Base-by-base conservation (phyloP, 2,113 vertebrate species). In the Pica pica region DNA sequence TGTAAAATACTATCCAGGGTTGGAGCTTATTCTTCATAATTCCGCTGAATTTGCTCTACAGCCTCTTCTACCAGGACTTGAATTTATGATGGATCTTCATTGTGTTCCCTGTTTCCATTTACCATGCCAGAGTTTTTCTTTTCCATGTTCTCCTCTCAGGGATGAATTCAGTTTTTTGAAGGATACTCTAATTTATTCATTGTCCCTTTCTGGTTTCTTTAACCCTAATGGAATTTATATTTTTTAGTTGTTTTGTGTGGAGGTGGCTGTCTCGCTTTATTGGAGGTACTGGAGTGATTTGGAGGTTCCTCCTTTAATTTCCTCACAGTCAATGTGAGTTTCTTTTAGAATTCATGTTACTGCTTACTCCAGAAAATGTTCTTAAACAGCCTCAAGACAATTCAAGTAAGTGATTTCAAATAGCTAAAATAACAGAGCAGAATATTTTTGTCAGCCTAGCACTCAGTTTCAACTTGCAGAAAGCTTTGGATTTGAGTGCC, bases 11-110 rank as follows among this genome's bases (percentile, higher is more conserved):
- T 65, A 2, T 4, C 26, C 16, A 49, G 55, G 75, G 8, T 30
- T 84, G 44, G 74, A 75, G 69, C 75, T 78, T 75, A 63, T 23
- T 87, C 60, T 87, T 88, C 37, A 73, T 80, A 89, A 89, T 77
- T 92, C 69, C 31, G 21, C 81, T 93, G 89, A 95, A 74, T 91
- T 81, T 70, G 20, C 23, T 86, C 26, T 37, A 5, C 49, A 41
- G 8, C 19, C 9, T 64, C 53, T 81, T 87, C 24, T 55, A n/a
- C 21, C 27, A 68, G 33, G 33, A 35, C 9, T 30, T 64, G 14
- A 59, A 63, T 88, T 83, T 63, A 35, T 71, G 30, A 11, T 9
- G n/a, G 46, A 60, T 56, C 24, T 61, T 88, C 22, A 11, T 4
- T 49, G 12, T 78, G 39, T 55, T 84, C 52, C 31, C 42, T 63